Conservation (phyloP, 2,888 invertebrate genomes). For the Lepidocyrtoides sp. region DNA sequence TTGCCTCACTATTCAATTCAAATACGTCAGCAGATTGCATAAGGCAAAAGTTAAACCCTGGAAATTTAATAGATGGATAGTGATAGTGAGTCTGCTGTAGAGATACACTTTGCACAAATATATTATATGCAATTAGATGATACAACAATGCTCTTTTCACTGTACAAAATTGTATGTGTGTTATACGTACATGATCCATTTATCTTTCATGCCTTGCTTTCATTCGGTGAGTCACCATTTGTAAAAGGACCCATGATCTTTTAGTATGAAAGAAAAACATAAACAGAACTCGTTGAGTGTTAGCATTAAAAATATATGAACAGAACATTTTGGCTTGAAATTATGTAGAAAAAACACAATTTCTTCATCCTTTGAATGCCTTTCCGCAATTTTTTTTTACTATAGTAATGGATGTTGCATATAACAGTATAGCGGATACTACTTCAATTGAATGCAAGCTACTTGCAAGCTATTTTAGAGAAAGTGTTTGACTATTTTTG, state of each 20-base stretch:
- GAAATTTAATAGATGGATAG: no score
- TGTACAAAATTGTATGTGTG: neutral
- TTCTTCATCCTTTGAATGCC: slow-evolving; percentile 1
- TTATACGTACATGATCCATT: slow-evolving; percentile 17
- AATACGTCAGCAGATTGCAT: neutral
- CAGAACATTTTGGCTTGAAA: slow-evolving; percentile 32
- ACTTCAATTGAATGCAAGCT: no score
- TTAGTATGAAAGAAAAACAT: neutral
- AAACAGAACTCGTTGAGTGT: slow-evolving; percentile 2
- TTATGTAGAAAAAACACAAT: slow-evolving; percentile 48
- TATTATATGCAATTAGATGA: no score
- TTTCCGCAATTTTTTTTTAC: slow-evolving; percentile 26
- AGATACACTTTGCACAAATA: no score
- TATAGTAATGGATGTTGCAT: neutral
- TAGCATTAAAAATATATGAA: slow-evolving; percentile 55
- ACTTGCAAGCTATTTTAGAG: no score
- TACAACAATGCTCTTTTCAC: no score
- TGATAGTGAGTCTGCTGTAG: no score
- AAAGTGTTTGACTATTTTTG: no score
- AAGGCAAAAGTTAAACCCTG: no score
- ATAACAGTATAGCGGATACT: neutral
- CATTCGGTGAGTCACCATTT: neutral
- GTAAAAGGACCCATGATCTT: neutral
- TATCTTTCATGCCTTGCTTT: slow-evolving; percentile 10
- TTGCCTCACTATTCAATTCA: neutral